Evolutionary conservation across 2,113 vertebrate species (phyloP).

Genomic region (Morone saxatilis): DNA sequence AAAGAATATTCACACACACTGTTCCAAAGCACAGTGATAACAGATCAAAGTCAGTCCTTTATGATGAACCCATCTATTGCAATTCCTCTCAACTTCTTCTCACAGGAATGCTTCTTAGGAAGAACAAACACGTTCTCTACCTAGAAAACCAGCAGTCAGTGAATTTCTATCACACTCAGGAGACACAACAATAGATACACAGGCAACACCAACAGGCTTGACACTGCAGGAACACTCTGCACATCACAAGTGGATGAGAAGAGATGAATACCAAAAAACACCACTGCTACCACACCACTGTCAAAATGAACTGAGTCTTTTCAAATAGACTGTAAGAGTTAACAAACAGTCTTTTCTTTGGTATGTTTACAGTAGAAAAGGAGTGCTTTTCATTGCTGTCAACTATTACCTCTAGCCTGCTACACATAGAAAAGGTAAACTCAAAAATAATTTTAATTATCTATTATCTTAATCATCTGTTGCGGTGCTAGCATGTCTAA

Average conservation of each 20-base stretch:
- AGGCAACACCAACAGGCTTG: slow-evolving; percentile 46
- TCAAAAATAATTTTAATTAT: neutral
- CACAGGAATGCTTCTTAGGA: slow-evolving; percentile 54
- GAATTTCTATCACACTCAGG: slow-evolving; percentile 50
- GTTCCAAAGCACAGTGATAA: slow-evolving; percentile 57
- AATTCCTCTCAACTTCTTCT: slow-evolving; percentile 57
- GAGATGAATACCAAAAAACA: slow-evolving; percentile 27
- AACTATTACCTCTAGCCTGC: neutral
- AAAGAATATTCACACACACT: slow-evolving; percentile 50
- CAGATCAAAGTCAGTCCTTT: slow-evolving; percentile 52
- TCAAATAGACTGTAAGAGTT: neutral
- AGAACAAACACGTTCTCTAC: slow-evolving; percentile 58
- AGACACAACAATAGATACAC: slow-evolving; percentile 74
- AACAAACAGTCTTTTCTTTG: neutral
- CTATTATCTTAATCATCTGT: neutral
- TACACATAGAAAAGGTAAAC: neutral
- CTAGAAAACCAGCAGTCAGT: slow-evolving; percentile 23
- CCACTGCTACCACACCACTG: neutral
- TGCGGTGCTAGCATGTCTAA: too few relatives aligned
- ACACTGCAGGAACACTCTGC: slow-evolving; percentile 34
- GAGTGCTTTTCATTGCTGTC: neutral
- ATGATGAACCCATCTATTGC: slow-evolving; percentile 53
- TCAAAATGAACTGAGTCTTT: neutral
- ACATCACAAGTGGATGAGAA: slow-evolving; percentile 37
- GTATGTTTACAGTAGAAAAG: neutral